A percentile compares a stretch with the other conserved stretches of the same genome.
Conservation (phyloP, 2,888 invertebrate species). For the Trisateles emortualis region DNA sequence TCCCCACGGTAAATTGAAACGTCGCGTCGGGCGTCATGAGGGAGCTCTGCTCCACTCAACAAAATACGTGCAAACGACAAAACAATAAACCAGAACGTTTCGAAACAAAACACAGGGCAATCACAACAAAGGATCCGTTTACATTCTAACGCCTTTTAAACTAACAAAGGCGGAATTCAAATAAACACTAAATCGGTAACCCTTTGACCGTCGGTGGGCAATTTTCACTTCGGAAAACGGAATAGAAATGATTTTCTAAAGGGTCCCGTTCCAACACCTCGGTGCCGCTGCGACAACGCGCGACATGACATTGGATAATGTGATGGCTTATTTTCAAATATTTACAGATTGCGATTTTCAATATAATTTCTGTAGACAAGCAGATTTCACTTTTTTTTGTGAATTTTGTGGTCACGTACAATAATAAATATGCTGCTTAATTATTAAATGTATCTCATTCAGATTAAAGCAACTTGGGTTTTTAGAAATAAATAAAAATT, state of each 20-base stretch:
- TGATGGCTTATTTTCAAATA: constrained; percentile 54
- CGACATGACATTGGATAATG: constrained; percentile 10
- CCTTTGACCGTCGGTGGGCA: constrained; percentile 85
- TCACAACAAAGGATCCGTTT: constrained; percentile 83
- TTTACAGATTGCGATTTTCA: not conserved
- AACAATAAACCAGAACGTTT: constrained; percentile 49
- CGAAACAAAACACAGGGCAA: constrained; percentile 71
- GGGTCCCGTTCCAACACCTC: constrained; percentile 65
- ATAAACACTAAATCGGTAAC: constrained; percentile 85
- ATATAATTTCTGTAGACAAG: too few relatives aligned
- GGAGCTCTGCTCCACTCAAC: constrained; percentile 16
- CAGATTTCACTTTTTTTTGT: too few relatives aligned
- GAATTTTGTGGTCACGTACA: too few relatives aligned
- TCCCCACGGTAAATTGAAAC: constrained; percentile 41
- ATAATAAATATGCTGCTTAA: too few relatives aligned
- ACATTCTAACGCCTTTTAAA: constrained; percentile 85
- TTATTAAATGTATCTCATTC: too few relatives aligned
- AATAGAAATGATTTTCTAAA: constrained; percentile 82
- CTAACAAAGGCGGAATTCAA: constrained; percentile 85
- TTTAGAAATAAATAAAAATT: too few relatives aligned
- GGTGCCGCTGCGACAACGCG: constrained; percentile 40
- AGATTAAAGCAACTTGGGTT: too few relatives aligned
- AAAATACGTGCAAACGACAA: constrained; percentile 47
- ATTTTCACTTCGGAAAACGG: constrained; percentile 84
- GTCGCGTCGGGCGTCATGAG: constrained; percentile 20